Conservation (phyloP, 92 coral and sea anemone genomes). For the Epizoanthus illoricatus region DNA sequence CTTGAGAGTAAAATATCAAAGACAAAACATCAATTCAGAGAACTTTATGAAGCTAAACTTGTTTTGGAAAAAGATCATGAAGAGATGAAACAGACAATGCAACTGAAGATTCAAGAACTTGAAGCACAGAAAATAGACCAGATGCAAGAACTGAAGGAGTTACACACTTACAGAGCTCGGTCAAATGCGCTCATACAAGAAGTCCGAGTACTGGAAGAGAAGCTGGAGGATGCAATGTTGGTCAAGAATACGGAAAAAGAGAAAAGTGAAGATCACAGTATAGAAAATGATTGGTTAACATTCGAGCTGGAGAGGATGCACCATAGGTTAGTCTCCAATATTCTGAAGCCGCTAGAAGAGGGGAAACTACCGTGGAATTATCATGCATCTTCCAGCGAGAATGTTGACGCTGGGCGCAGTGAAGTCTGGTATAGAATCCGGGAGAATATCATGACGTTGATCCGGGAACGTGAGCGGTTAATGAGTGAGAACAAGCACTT, state of each 20-base stretch:
- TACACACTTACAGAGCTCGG: background rate
- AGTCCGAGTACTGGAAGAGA: constrained; percentile 19
- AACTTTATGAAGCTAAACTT: background rate
- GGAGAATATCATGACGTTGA: constrained; percentile 49
- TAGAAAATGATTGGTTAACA: constrained; percentile 38
- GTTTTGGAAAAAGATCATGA: constrained; percentile 28
- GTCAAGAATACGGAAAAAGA: constrained; percentile 19
- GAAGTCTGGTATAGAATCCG: constrained; percentile 30
- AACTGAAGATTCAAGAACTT: constrained; percentile 41
- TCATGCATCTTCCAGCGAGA: constrained; percentile 47
- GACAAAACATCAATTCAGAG: background rate
- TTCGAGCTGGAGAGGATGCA: constrained; percentile 50
- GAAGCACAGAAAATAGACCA: constrained; percentile 36
- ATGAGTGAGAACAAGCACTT: constrained; percentile 36
- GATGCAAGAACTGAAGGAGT: constrained; percentile 14
- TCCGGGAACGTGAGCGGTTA: constrained; percentile 53
- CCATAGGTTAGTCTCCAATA: constrained; percentile 60
- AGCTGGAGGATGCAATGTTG: constrained; percentile 2
- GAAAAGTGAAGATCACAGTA: constrained; percentile 29
- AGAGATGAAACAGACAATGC: constrained; percentile 1
- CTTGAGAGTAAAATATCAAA: constrained; percentile 10
- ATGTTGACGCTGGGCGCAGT: background rate
- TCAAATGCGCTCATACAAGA: background rate
- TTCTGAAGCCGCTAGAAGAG: constrained; percentile 60
- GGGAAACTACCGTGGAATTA: constrained; percentile 26